These are phyloP conservation scores for Araneus ventricosus DNA, from an alignment of 1,140 invertebrate species.

Conservation along the genomic window DNA sequence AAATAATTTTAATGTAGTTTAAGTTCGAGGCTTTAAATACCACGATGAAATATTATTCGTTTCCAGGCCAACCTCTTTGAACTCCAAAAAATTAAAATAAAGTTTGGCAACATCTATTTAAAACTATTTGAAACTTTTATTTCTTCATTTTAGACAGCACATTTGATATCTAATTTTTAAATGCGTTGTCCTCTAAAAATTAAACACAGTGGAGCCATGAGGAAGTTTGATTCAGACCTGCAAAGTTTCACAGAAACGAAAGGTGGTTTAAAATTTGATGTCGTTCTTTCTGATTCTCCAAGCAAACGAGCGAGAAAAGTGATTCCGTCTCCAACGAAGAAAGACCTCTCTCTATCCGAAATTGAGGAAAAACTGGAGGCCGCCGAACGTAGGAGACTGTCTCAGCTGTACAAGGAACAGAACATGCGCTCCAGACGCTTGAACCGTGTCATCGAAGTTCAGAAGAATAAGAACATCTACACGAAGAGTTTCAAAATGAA, in stretches of 20 bases:
- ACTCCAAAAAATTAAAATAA: background rate
- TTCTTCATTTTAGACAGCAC: background rate
- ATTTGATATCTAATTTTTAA: background rate
- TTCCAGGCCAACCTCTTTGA: background rate
- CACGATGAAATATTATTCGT: too few species aligned
- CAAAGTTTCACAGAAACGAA: background rate
- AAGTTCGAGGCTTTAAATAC: too few species aligned
- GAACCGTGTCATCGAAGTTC: background rate
- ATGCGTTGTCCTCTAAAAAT: background rate
- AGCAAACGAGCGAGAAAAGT: background rate
- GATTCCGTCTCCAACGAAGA: background rate
- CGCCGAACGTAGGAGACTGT: conserved; percentile 9
- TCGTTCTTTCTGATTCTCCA: background rate
- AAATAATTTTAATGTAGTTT: too few species aligned
- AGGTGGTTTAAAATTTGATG: background rate
- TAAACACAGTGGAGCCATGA: background rate
- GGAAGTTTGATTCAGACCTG: background rate
- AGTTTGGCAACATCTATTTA: background rate
- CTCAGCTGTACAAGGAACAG: background rate
- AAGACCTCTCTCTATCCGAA: conserved; percentile 1
- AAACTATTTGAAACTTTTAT: background rate
- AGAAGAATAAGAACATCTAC: conserved; percentile 9
- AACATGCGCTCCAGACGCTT: background rate
- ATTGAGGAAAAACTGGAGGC: conserved; percentile 15
- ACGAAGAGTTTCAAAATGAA: background rate